These are phyloP conservation scores for Rhagologus leucostigma DNA, from an alignment of 2,113 vertebrate genomes.

Conservation along the genomic window DNA sequence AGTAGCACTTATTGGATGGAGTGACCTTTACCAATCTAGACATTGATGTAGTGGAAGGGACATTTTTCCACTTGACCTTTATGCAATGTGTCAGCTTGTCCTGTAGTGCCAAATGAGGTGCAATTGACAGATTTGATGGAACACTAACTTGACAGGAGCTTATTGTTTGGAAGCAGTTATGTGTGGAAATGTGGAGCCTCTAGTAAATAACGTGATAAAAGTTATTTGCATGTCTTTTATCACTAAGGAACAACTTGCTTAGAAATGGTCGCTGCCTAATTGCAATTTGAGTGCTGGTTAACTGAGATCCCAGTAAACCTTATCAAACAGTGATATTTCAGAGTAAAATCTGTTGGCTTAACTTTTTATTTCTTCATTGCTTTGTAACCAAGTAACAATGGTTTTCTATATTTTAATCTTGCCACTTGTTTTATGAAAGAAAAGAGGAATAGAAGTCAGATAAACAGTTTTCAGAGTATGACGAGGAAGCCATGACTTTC, in stretches of 20 bases:
- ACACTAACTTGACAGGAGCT: constrained; percentile 16
- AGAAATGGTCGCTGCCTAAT: not conserved
- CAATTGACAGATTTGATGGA: constrained; percentile 62
- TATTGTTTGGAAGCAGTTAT: constrained; percentile 41
- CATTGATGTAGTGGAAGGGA: constrained; percentile 65
- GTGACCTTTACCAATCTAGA: constrained; percentile 71
- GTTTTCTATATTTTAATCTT: not conserved
- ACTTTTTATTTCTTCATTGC: not conserved
- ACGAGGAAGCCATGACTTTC: not conserved
- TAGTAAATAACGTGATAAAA: not conserved
- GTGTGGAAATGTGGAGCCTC: not conserved
- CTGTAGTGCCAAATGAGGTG: constrained; percentile 34
- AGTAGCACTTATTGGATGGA: not conserved
- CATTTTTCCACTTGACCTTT: constrained; percentile 78
- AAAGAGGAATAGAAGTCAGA: not conserved
- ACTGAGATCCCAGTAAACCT: not conserved
- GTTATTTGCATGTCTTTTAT: not conserved
- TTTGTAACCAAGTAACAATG: not conserved
- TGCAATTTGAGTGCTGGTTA: not conserved
- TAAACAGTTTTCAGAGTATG: not conserved
- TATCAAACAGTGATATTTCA: not conserved
- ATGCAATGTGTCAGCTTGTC: constrained; percentile 29
- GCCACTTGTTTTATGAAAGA: not conserved
- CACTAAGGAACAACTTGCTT: not conserved
- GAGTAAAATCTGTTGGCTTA: not conserved